phyloP scores from a whole-genome alignment of 2,797 vertebrate genomes.

The Rhodeus uyekii region DNA sequence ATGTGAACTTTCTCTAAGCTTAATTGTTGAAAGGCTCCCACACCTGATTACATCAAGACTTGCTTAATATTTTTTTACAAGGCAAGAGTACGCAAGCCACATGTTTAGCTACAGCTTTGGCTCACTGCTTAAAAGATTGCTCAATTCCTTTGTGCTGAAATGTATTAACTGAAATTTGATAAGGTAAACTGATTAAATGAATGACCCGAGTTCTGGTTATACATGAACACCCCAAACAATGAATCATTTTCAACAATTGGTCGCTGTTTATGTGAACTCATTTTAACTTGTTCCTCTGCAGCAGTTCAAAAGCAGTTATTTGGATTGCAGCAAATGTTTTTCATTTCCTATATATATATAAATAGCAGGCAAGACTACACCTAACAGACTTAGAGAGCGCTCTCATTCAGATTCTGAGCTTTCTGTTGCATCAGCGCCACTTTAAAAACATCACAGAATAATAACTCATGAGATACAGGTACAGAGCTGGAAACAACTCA shows the following conservation, averaged over 20 bases:
- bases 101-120: background rate
- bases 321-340: background rate
- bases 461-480: background rate
- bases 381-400: background rate
- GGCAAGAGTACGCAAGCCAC: background rate
- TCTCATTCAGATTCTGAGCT: background rate
- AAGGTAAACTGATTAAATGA: background rate
- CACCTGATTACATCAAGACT: background rate
- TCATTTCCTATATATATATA: background rate
- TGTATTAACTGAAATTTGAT: background rate
- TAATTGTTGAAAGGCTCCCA: background rate
- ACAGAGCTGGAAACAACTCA: background rate
- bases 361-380: background rate
- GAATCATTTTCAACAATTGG: background rate
- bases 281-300: background rate
- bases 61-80: background rate
- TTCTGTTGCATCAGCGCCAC: background rate
- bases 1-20: background rate
- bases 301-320: slow-evolving; percentile 4
- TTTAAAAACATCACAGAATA: background rate
- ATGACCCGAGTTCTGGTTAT: background rate
- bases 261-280: background rate
- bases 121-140: background rate
- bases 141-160: background rate
- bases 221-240: background rate